Evolutionary conservation across 2,888 invertebrate species (phyloP), one percentile per base, ranked within the genome.

Genomic region (Hirtodrosophila alboralis): DNA sequence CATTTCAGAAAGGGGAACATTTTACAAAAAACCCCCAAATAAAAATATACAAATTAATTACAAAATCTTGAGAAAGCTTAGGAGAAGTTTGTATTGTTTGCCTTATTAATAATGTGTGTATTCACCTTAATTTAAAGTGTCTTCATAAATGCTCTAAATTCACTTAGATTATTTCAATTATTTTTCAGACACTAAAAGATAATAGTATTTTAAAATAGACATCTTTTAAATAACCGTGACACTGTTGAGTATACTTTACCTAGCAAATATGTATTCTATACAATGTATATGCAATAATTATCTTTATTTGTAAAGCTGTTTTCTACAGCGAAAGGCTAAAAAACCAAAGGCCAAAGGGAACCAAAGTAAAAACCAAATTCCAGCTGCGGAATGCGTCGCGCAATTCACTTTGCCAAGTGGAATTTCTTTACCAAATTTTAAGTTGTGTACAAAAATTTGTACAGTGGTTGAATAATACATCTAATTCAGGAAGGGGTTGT

Each of bases 351-450:
- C 52, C 45, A 47, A 74, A 58, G 58, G 57, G 57, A 69, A 59
- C 30, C 59, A 65, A 72, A 72, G 73, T 64, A 51, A 61, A 72
- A 60, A 57, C 52, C 67, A 57, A 75, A 73, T 73, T 68, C 74
- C 47, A 48, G 37, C 12, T 44, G 36, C 44, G 64, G 62, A 58
- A 65, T 70, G 65, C 77, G 77, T 73, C 65, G 78, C 75, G 79
- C 75, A 69, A 69, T 78, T 74, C 63, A 64, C 57, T 74, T 74
- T 69, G 65, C 76, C 61, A 56, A 61, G 44, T 47, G 73, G 73
- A 72, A 73, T 76, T 74, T 61, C 58, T 64, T 45, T 64, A 44
- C 57, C 56, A 52, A 74, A 74, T 56, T 69, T 74, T 52, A 74
- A 53, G 70, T 69, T 74, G 40, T 64, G 31, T 38, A 57, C 64